These are phyloP conservation scores for Hepsetus odoe DNA, from an alignment of 2,113 vertebrate genomes.

Conservation along the genomic window DNA sequence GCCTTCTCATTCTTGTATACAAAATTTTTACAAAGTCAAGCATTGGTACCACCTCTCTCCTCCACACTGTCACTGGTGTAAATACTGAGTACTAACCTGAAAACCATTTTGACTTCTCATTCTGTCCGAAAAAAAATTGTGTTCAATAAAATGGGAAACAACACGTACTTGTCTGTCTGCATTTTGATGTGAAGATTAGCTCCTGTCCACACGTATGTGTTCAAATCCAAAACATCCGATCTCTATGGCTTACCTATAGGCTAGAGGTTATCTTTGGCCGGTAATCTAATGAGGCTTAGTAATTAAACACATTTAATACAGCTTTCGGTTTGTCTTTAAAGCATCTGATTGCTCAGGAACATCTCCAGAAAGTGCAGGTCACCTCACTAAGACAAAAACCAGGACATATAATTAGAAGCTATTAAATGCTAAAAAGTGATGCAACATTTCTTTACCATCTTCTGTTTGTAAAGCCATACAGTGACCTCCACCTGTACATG, in stretches of 20 bases:
- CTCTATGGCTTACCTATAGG: conserved; percentile 15
- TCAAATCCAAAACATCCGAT: background rate
- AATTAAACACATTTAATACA: conserved; percentile 38
- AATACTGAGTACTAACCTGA: conserved; percentile 92
- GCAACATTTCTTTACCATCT: no score
- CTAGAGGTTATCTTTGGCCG: conserved; percentile 1
- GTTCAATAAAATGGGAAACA: conserved; percentile 88
- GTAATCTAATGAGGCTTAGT: conserved; percentile 33
- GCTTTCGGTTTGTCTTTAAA: conserved; percentile 17
- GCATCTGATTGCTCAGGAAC: conserved; percentile 28
- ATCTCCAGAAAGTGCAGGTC: conserved; percentile 13
- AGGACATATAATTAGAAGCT: background rate
- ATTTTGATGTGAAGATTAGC: background rate
- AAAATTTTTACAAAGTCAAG: conserved; percentile 86
- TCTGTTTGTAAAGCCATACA: no score
- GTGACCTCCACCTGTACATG: no score
- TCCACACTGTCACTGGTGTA: conserved; percentile 89
- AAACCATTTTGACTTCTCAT: conserved; percentile 90
- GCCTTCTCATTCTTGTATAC: conserved; percentile 84
- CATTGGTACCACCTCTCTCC: conserved; percentile 78
- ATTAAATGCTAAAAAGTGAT: no score
- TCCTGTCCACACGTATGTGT: background rate
- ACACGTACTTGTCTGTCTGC: conserved; percentile 4
- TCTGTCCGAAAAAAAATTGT: conserved; percentile 90
- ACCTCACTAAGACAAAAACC: conserved; percentile 22